Base-by-base conservation (phyloP, 2,888 invertebrate genomes). In the Caenorhabditis parvicauda region DNA sequence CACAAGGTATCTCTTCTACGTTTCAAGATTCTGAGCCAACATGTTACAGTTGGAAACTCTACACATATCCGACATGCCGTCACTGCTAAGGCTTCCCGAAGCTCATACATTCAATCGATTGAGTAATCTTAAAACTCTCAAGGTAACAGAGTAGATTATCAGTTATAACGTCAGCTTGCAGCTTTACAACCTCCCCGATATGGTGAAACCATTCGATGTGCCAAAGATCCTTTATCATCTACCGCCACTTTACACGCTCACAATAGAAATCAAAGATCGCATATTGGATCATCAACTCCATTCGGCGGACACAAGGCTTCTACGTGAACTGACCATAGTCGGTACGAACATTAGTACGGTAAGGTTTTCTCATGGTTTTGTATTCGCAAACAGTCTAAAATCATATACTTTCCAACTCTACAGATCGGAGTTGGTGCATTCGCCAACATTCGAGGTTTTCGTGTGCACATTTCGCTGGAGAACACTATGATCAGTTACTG, bases 401-500 rank as follows among this genome's bases (percentile, higher is more conserved):
- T n/a, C 4, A 29, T 58, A n/a, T 14, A 54, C 14, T 5, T 27
- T 48, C 42, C 48, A 46, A n/a, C n/a, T n/a, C n/a, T n/a, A 35
- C 59, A 77, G 76, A 68, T 79, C 21, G 70, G 67, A 32, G 50
- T 66, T 1, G 68, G 65, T 2, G 72, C 76, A 2, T 74, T 79
- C 24, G 62, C 67, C n/a, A 63, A 63, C 14, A 55, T 79, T 6
- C 67, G 74, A 29, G 75, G 79, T 19, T 79, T 60, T 44, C 56
- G 61, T 9, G 55, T 79, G 14, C 47, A 59, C n/a, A 58, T 79
- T 12, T 62, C 62, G 32, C 57, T 79, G n/a, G 53, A 65, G 7
- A 59, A 75, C 50, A 75, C 79, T 1, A 64, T 66, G 17, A 60
- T 79, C 19, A 37, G 48, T 17, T 50, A 66, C 6, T 74, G 76